Conservation (phyloP, 2,888 invertebrate genomes). For the Torymus tubicola region DNA sequence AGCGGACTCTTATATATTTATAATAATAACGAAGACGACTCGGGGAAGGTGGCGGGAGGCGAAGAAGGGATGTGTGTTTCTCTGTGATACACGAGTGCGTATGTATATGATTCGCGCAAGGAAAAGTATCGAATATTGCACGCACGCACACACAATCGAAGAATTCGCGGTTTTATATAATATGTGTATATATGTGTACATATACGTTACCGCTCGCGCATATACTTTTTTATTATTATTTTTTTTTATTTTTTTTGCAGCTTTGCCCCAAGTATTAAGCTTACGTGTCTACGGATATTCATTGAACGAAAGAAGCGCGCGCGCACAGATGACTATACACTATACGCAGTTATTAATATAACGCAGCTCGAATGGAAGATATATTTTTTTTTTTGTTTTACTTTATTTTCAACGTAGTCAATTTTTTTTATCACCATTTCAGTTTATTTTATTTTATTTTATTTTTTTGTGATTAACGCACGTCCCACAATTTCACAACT, state of each 20-base stretch:
- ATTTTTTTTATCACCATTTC: slow-evolving; percentile 27
- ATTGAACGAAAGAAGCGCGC: slow-evolving; percentile 34
- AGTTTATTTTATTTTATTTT: slow-evolving; percentile 11
- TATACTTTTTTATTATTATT: slow-evolving; percentile 9
- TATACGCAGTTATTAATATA: slow-evolving; percentile 5
- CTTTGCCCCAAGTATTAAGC: slow-evolving; percentile 10
- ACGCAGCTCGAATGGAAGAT: slow-evolving; percentile 40
- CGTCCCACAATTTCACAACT: background rate
- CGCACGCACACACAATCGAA: slow-evolving; percentile 7
- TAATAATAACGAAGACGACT: slow-evolving; percentile 19
- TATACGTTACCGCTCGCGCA: background rate
- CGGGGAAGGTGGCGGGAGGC: background rate
- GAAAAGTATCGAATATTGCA: slow-evolving; percentile 56
- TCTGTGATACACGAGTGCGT: background rate
- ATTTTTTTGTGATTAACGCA: slow-evolving; percentile 19
- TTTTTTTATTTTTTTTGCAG: background rate
- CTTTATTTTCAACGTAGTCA: slow-evolving; percentile 19
- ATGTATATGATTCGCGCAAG: slow-evolving; percentile 12
- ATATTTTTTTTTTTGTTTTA: slow-evolving; percentile 1
- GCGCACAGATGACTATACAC: slow-evolving; percentile 10
- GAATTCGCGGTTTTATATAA: slow-evolving; percentile 27
- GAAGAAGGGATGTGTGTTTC: background rate
- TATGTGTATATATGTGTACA: slow-evolving; percentile 32
- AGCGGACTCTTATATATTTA: background rate
- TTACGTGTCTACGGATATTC: slow-evolving; percentile 34